These are phyloP conservation scores for Ptychochromis oligacanthus DNA, from an alignment of 2,113 vertebrate species.

Conservation along the genomic window DNA sequence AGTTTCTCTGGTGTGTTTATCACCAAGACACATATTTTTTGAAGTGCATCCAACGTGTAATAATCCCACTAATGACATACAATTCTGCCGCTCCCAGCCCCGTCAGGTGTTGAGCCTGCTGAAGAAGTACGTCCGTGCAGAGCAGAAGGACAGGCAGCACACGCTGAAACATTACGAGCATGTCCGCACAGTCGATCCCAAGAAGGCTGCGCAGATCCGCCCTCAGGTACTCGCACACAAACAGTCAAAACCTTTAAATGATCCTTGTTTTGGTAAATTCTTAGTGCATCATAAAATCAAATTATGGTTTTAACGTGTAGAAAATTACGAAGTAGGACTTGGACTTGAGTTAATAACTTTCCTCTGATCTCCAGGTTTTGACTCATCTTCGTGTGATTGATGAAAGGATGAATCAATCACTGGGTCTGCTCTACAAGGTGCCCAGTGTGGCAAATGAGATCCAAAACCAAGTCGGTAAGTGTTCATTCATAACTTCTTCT, in stretches of 20 bases:
- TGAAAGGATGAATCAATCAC: conserved; percentile 96
- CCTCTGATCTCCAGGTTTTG: conserved; percentile 84
- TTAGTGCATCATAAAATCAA: neutral
- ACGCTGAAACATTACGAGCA: conserved; percentile 95
- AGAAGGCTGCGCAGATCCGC: conserved; percentile 95
- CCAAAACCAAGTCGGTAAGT: conserved; percentile 96
- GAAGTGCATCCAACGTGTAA: neutral
- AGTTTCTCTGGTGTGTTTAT: neutral
- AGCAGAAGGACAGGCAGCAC: conserved; percentile 95
- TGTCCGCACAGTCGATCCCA: conserved; percentile 90
- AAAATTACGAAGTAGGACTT: neutral
- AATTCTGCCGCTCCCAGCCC: conserved; percentile 75
- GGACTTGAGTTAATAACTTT: neutral
- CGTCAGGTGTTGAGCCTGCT: conserved; percentile 91
- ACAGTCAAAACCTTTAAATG: neutral
- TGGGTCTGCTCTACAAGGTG: conserved; percentile 94
- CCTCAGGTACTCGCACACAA: conserved; percentile 84
- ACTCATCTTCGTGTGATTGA: conserved; percentile 97
- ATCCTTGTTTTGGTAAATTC: neutral
- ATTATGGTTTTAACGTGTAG: neutral
- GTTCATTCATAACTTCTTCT: neutral
- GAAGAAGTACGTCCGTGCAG: conserved; percentile 90
- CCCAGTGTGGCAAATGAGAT: conserved; percentile 93
- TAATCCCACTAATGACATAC: neutral
- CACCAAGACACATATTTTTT: neutral